Evolutionary conservation across 2,113 vertebrate genomes (phyloP).

Genomic region (Gallinago jamesoni): DNA sequence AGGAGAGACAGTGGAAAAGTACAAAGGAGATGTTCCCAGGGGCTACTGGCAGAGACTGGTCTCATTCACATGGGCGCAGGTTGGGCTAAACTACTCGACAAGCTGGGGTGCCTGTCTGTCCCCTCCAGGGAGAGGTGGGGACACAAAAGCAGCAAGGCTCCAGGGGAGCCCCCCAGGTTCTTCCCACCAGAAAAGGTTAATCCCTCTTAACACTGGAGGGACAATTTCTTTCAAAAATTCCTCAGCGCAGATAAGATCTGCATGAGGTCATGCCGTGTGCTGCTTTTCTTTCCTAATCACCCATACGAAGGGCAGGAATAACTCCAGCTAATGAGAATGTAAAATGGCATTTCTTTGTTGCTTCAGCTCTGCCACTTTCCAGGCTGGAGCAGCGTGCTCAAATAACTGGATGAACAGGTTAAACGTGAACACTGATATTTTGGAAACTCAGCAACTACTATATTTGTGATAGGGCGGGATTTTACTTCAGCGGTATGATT

Average conservation of each 20-base stretch:
- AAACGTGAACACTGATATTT: not conserved
- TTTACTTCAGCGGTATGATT: not conserved
- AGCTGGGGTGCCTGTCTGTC: not conserved
- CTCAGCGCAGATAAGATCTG: slow-evolving; percentile 24
- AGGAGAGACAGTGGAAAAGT: not conserved
- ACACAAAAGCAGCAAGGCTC: not conserved
- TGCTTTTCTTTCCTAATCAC: slow-evolving; percentile 29
- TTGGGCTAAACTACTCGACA: not conserved
- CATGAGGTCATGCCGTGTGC: slow-evolving; percentile 28
- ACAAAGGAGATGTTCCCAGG: not conserved
- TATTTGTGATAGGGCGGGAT: not conserved
- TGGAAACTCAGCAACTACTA: not conserved
- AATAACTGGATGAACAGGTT: slow-evolving; percentile 52
- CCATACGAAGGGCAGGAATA: not conserved
- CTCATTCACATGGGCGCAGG: rapidly evolving
- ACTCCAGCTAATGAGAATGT: slow-evolving; percentile 4
- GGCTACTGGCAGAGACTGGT: not conserved
- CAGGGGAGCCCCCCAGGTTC: not conserved
- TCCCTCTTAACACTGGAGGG: not conserved
- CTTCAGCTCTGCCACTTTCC: slow-evolving; percentile 7
- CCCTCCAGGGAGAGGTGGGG: not conserved
- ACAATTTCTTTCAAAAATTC: slow-evolving; percentile 19
- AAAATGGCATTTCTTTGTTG: slow-evolving; percentile 22
- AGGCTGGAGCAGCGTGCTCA: not conserved
- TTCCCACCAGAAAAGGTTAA: not conserved